Conservation (phyloP, 2,113 vertebrate species). For the Vidua chalybeata region DNA sequence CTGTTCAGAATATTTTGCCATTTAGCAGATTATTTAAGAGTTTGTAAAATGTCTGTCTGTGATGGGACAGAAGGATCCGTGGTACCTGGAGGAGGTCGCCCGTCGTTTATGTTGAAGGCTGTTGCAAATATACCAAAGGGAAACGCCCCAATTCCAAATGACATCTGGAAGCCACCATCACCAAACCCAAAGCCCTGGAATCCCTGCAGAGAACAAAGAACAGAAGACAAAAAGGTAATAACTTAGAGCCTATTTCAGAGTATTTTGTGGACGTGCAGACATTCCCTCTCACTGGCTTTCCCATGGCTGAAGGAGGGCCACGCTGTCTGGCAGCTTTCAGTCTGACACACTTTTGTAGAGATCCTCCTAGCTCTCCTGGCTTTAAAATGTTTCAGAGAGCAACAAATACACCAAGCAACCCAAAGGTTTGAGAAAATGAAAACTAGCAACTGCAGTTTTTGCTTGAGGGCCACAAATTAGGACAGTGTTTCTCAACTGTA, state of each 20-base stretch:
- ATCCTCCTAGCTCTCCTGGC: background rate
- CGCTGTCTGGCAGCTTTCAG: background rate
- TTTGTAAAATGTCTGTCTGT: background rate
- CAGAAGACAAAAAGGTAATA: background rate
- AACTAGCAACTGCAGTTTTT: background rate
- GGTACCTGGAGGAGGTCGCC: constrained; percentile 93
- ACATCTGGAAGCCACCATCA: constrained; percentile 99
- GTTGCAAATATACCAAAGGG: constrained; percentile 98
- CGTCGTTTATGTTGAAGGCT: constrained; percentile 98
- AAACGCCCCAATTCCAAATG: constrained; percentile 97
- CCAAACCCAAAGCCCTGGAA: constrained; percentile 99
- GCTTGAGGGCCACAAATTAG: background rate
- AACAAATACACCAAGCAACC: background rate
- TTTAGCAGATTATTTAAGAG: background rate
- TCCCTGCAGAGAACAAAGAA: constrained; percentile 76
- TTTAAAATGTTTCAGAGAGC: background rate
- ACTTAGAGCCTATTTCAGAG: background rate
- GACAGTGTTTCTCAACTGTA: background rate
- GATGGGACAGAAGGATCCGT: background rate
- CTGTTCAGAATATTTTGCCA: background rate
- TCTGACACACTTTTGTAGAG: background rate
- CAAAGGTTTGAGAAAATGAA: background rate
- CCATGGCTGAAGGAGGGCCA: fast-evolving
- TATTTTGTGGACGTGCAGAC: background rate
- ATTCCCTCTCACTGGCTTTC: background rate